Conservation (phyloP, 2,113 vertebrate genomes). For the Coregonus clupeaformis region DNA sequence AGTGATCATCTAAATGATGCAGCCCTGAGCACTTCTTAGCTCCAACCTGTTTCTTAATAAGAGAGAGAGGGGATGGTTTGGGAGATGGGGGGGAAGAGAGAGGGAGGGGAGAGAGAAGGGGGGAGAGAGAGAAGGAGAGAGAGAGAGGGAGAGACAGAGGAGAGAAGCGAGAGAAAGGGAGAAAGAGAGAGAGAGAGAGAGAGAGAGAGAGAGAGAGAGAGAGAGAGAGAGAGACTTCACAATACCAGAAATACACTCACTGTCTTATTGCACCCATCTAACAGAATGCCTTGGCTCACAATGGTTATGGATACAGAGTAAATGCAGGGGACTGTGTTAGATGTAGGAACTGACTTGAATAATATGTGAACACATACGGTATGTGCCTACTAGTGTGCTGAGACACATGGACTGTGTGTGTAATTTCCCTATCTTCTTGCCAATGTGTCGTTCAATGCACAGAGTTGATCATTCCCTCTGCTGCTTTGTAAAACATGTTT, state of each 20-base stretch:
- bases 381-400: not conserved
- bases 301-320: too few relatives aligned
- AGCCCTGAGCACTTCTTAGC: slow-evolving; percentile 57
- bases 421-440: too few relatives aligned
- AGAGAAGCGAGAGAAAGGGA: not conserved
- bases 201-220: not conserved
- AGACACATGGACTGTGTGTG: not conserved
- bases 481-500: too few relatives aligned
- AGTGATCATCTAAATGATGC: not conserved
- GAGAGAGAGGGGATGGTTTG: not conserved
- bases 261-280: too few relatives aligned
- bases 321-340: too few relatives aligned
- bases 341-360: too few relatives aligned
- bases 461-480: too few relatives aligned
- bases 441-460: not conserved
- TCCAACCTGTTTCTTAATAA: slow-evolving; percentile 47
- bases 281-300: too few relatives aligned
- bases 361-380: too few relatives aligned
- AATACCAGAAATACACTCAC: too few relatives aligned
- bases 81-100: not conserved
- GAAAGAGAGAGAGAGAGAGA: not conserved
- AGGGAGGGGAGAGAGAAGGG: too few relatives aligned
- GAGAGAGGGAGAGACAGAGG: not conserved
- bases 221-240: not conserved
- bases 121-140: not conserved